phyloP scores from a whole-genome alignment of 2,113 vertebrate species.

The Xenopus tropicalis region DNA sequence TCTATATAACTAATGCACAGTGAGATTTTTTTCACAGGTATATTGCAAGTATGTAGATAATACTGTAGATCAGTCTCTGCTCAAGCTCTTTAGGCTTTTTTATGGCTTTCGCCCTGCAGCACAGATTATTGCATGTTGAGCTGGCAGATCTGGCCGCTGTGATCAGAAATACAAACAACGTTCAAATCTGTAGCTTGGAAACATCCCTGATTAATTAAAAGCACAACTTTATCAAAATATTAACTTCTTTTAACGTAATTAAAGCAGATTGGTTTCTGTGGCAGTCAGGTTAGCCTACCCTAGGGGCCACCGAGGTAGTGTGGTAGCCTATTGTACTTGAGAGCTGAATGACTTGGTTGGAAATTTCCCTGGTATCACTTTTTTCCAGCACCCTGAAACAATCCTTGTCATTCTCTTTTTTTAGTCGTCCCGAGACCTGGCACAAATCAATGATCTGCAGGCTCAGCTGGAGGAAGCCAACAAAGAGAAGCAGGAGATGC shows the following conservation, averaged over 20 bases:
- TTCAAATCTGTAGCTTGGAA: slow-evolving; percentile 20
- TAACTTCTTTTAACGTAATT: slow-evolving; percentile 39
- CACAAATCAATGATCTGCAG: slow-evolving; percentile 93
- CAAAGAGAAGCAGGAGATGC: slow-evolving; percentile 93
- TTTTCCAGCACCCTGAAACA: neutral
- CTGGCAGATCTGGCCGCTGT: slow-evolving; percentile 7
- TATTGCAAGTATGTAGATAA: neutral
- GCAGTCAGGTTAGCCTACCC: slow-evolving; percentile 6
- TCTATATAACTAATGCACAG: too few species aligned
- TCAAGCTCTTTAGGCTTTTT: neutral
- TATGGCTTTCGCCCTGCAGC: slow-evolving; percentile 6
- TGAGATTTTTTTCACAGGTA: too few species aligned
- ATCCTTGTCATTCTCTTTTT: slow-evolving; percentile 13
- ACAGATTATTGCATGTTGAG: slow-evolving; percentile 15
- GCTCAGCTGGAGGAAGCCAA: slow-evolving; percentile 86
- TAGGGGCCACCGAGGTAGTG: neutral
- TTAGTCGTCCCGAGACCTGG: slow-evolving; percentile 87
- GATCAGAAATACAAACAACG: slow-evolving; percentile 4
- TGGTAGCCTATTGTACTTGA: neutral
- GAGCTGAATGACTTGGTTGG: neutral
- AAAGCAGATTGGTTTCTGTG: slow-evolving; percentile 26
- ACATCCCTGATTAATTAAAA: slow-evolving; percentile 38
- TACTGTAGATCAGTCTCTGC: neutral
- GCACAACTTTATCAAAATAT: slow-evolving; percentile 35
- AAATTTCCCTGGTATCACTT: neutral